Percentiles rank a stretch among this genome's conserved stretches.
phyloP scores from a whole-genome alignment of 1,140 invertebrate species.

The Eupeodes corollae region DNA sequence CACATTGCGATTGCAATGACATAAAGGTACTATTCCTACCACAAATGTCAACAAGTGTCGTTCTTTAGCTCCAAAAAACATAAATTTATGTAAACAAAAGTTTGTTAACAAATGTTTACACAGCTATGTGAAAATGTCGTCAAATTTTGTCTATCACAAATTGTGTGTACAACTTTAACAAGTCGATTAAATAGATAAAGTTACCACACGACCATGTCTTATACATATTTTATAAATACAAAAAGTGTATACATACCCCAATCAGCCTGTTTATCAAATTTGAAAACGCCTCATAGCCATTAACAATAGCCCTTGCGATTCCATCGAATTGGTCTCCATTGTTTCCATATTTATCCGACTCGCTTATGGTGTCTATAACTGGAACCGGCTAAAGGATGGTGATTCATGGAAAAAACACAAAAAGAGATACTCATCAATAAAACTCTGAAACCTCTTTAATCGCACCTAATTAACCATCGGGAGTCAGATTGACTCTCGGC shows the following conservation, averaged over 20 bases:
- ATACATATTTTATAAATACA: conserved; percentile 1
- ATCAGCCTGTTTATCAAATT: conserved; percentile 42
- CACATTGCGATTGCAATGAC: too few relatives aligned
- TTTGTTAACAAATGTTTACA: too few relatives aligned
- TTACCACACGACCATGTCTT: too few relatives aligned
- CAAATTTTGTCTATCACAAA: too few relatives aligned
- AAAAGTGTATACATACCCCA: conserved; percentile 36
- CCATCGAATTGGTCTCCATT: conserved; percentile 41
- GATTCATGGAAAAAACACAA: neutral
- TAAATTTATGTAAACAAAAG: too few relatives aligned
- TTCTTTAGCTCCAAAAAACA: too few relatives aligned
- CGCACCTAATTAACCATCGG: neutral
- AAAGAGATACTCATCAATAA: neutral
- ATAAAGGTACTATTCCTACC: too few relatives aligned
- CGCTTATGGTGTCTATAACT: conserved; percentile 43
- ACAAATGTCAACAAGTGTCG: too few relatives aligned
- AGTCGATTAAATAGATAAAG: too few relatives aligned
- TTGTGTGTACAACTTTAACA: too few relatives aligned
- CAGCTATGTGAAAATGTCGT: too few relatives aligned
- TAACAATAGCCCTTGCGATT: conserved; percentile 42
- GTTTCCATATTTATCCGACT: conserved; percentile 51
- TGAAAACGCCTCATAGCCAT: conserved; percentile 43
- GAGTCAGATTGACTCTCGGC: too few relatives aligned
- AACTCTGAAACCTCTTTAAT: neutral
- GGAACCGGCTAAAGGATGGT: conserved; percentile 37